Evolutionary conservation across 2,888 invertebrate genomes (phyloP).

Genomic region (Hypomecis atomaria): DNA sequence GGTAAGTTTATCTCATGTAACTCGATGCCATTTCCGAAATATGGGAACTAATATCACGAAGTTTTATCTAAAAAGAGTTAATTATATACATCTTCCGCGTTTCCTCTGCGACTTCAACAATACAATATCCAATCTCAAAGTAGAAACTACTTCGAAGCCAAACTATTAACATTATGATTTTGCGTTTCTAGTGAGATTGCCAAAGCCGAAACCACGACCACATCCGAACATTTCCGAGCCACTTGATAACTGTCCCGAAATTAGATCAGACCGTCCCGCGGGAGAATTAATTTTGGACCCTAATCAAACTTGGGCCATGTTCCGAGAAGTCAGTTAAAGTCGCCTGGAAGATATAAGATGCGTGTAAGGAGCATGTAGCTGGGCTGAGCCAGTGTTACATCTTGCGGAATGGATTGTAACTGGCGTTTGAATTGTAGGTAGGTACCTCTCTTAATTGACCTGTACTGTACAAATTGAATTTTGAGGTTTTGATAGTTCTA

Average conservation of each 20-base stretch:
- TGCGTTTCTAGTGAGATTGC: constrained; percentile 19
- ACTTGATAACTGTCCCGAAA: constrained; percentile 46
- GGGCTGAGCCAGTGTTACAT: constrained; percentile 21
- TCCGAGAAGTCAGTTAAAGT: constrained; percentile 44
- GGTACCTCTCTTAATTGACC: too few relatives aligned
- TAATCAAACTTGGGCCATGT: constrained; percentile 55
- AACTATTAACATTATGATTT: constrained; percentile 32
- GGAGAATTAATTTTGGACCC: constrained; percentile 56
- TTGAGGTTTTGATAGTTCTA: not conserved
- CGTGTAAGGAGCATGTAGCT: constrained; percentile 27
- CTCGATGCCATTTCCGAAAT: too few relatives aligned
- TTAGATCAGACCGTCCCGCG: constrained; percentile 46
- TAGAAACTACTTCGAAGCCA: constrained; percentile 19
- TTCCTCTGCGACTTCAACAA: constrained; percentile 11
- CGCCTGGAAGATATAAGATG: constrained; percentile 32
- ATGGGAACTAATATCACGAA: too few relatives aligned
- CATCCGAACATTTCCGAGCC: constrained; percentile 49
- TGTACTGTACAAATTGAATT: constrained; percentile 9
- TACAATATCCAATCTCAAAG: constrained; percentile 24
- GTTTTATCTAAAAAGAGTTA: not conserved
- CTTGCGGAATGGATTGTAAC: constrained; percentile 25
- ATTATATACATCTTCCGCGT: not conserved
- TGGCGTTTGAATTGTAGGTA: constrained; percentile 11
- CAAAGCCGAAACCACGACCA: constrained; percentile 24
- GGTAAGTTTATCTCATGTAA: too few relatives aligned